A percentile compares a stretch with the other conserved stretches of the same genome.
Conservation (phyloP, 2,797 vertebrate species). For the Trachurus trachurus region DNA sequence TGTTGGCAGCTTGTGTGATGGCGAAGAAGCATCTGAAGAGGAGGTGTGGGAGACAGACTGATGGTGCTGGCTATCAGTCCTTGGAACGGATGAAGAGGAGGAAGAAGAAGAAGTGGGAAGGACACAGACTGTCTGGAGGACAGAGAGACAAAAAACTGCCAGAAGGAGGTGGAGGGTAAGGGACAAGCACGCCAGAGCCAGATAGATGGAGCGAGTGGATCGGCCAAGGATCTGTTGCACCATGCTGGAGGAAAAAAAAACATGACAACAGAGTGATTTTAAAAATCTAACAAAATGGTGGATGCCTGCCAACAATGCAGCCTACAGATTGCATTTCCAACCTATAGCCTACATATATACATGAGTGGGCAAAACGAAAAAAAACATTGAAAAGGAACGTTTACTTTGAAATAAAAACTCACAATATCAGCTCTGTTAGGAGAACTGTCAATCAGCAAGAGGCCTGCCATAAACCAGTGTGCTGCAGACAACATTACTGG, state of each 20-base stretch:
- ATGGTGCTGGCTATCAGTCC: constrained; percentile 27
- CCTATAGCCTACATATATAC: not conserved
- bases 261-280: constrained; percentile 4
- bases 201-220: constrained; percentile 76
- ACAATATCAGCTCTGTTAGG: not conserved
- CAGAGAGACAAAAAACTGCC: constrained; percentile 77
- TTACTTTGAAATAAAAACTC: constrained; percentile 1
- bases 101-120: constrained; percentile 54
- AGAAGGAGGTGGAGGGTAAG: constrained; percentile 80
- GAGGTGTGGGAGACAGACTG: constrained; percentile 56
- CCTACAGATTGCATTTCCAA: not conserved
- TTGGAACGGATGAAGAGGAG: constrained; percentile 51
- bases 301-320: constrained; percentile 16
- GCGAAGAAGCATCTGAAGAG: constrained; percentile 48
- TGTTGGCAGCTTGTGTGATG: constrained; percentile 48
- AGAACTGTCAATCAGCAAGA: not conserved
- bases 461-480: no score
- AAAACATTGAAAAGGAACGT: not conserved
- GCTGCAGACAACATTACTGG: no score
- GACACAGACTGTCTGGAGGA: constrained; percentile 71
- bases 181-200: constrained; percentile 77
- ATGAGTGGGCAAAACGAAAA: constrained; percentile 1
- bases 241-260: constrained; percentile 67
- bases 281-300: constrained; percentile 5
- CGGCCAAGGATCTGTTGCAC: constrained; percentile 54